phyloP scores from a whole-genome alignment of 2,888 invertebrate genomes.

The Microplitis manilae region DNA sequence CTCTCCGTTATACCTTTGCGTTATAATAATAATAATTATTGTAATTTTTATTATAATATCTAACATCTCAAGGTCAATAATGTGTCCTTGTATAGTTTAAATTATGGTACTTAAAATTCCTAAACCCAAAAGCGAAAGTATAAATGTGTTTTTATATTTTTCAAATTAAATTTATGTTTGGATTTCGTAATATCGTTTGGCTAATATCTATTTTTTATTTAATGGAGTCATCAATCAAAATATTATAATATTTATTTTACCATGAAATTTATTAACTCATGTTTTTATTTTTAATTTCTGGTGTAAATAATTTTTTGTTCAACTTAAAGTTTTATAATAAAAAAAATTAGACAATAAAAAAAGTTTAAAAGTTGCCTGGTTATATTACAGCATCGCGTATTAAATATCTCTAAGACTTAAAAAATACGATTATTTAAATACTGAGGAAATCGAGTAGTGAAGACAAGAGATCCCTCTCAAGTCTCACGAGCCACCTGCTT shows the following conservation, averaged over 20 bases:
- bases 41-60: background rate
- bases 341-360: no score
- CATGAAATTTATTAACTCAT: no score
- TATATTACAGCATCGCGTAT: background rate
- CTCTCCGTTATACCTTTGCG: constrained; percentile 23
- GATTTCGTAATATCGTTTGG: background rate
- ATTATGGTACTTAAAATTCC: background rate
- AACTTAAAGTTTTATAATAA: no score
- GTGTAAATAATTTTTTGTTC: no score
- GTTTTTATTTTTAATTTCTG: no score
- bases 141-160: background rate
- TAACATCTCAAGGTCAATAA: background rate
- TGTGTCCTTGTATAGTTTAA: background rate
- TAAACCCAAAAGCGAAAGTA: background rate
- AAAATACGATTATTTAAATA: background rate
- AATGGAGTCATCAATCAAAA: background rate
- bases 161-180: background rate
- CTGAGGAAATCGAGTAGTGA: background rate
- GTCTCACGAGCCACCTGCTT: background rate
- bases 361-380: background rate
- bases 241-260: background rate
- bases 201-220: background rate
- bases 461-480: background rate
- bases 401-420: background rate
- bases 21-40: constrained; percentile 2